Percentiles rank a stretch among this genome's conserved stretches.
Evolutionary conservation across 2,113 vertebrate genomes (phyloP).

Genomic region (Pangasianodon gigas): DNA sequence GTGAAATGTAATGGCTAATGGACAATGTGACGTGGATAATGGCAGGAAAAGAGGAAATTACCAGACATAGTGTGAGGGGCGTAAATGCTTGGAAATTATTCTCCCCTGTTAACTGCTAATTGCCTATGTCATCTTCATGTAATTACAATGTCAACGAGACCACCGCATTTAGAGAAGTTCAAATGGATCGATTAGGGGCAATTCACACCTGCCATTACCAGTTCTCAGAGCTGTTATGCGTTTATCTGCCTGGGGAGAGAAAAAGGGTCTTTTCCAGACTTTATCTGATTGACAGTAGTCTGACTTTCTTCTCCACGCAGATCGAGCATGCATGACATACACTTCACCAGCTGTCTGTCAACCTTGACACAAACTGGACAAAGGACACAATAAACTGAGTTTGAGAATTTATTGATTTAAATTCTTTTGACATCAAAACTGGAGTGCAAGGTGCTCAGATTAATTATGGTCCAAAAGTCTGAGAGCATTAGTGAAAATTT

Average conservation of each 20-base stretch:
- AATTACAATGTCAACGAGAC: conserved; percentile 58
- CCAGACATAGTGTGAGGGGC: conserved; percentile 14
- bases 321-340: conserved; percentile 3
- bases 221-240: conserved; percentile 33
- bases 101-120: conserved; percentile 55
- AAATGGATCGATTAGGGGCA: conserved; percentile 59
- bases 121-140: conserved; percentile 49
- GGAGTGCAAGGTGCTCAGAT: background rate
- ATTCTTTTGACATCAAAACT: background rate
- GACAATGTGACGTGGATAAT: background rate
- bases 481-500: background rate
- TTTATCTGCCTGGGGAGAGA: background rate
- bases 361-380: background rate
- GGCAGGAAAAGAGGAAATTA: conserved; percentile 25
- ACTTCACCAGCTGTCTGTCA: background rate
- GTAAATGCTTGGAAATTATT: conserved; percentile 48
- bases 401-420: background rate
- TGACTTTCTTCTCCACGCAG: conserved; percentile 7
- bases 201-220: conserved; percentile 52
- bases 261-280: background rate
- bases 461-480: background rate
- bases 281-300: background rate
- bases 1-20: conserved; percentile 2
- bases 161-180: conserved; percentile 24
- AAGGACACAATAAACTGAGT: background rate